phyloP scores from a whole-genome alignment of 2,113 vertebrate genomes.

The Sarotherodon lohbergeri region DNA sequence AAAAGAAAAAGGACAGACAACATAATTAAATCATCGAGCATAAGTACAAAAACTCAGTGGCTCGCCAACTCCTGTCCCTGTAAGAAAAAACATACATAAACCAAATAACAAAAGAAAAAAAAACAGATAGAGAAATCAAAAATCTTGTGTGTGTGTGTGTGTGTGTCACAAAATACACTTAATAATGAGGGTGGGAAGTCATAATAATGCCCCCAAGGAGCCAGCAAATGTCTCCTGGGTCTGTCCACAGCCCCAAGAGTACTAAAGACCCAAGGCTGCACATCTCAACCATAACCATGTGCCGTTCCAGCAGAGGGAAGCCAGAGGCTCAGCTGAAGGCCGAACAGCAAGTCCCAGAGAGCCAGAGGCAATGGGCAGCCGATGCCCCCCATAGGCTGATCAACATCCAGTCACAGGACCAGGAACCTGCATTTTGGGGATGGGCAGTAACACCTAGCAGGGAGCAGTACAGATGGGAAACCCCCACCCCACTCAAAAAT shows the following conservation, averaged over 20 bases:
- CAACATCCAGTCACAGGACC: not conserved
- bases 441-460: fast-evolving
- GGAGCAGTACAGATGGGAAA: too few relatives aligned
- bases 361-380: fast-evolving
- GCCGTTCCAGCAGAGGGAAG: not conserved
- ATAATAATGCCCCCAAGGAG: not conserved
- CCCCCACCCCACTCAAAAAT: too few relatives aligned
- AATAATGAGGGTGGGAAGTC: not conserved
- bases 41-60: not conserved
- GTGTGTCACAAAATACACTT: not conserved
- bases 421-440: not conserved
- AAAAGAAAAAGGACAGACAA: not conserved
- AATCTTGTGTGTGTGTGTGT: not conserved
- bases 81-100: not conserved
- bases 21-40: not conserved
- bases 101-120: not conserved
- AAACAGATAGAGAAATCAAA: not conserved
- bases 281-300: fast-evolving
- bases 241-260: too few relatives aligned
- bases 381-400: not conserved
- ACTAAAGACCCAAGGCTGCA: not conserved
- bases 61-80: not conserved
- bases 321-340: fast-evolving
- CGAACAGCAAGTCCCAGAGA: not conserved
- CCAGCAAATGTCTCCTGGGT: not conserved